phyloP scores from a whole-genome alignment of 2,888 invertebrate genomes.

The Altica lythri region DNA sequence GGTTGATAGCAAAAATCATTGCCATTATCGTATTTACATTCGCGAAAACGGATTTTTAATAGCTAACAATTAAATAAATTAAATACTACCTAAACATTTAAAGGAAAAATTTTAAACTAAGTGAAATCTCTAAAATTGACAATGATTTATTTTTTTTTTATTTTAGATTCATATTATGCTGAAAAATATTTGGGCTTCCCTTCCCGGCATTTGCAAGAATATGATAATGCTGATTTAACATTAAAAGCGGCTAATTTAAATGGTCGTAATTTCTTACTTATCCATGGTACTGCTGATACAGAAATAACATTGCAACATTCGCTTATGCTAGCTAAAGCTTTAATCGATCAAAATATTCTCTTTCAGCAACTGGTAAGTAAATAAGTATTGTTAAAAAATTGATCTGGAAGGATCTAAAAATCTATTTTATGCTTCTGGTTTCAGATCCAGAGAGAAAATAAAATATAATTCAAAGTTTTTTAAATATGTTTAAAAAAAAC shows the following conservation, averaged over 20 bases:
- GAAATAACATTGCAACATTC: slow-evolving; percentile 88
- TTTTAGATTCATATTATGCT: slow-evolving; percentile 83
- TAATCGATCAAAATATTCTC: slow-evolving; percentile 78
- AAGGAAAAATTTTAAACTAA: no score
- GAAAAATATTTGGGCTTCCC: slow-evolving; percentile 84
- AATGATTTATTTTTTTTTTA: not conserved
- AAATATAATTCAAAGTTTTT: no score
- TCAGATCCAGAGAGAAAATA: no score
- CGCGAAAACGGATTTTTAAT: no score
- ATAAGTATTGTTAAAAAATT: no score
- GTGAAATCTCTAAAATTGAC: not conserved
- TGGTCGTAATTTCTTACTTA: slow-evolving; percentile 67
- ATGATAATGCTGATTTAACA: slow-evolving; percentile 79
- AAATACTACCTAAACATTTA: no score
- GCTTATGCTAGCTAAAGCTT: slow-evolving; percentile 79
- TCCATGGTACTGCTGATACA: slow-evolving; percentile 86
- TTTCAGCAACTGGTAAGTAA: slow-evolving; percentile 79
- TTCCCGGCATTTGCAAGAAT: slow-evolving; percentile 69
- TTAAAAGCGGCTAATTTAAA: slow-evolving; percentile 78
- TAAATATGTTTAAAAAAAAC: no score
- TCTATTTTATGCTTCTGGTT: no score
- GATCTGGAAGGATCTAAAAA: no score
- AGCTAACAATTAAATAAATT: no score
- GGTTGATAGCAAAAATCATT: no score
- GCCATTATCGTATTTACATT: no score